Conservation (phyloP, 2,888 invertebrate genomes). For the Neoitamus cyanurus region DNA sequence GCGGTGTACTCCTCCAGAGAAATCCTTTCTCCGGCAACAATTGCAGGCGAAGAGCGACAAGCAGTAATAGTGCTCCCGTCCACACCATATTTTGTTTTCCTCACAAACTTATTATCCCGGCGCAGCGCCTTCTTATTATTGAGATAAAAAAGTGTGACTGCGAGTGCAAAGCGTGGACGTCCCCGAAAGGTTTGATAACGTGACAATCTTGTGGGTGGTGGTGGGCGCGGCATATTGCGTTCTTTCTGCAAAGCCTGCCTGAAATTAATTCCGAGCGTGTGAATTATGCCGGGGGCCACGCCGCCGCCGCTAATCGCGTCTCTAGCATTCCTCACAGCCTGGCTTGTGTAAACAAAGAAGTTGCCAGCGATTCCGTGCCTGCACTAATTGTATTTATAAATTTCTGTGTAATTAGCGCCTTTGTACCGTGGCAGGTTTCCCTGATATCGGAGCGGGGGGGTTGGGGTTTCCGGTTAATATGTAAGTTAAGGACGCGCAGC, state of each 20-base stretch:
- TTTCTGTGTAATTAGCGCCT: background rate
- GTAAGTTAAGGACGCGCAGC: too few relatives aligned
- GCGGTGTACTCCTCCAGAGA: background rate
- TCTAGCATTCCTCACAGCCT: background rate
- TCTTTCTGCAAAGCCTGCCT: background rate
- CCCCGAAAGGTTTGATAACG: background rate
- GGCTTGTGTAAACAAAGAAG: background rate
- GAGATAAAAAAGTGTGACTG: background rate
- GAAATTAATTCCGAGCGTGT: background rate
- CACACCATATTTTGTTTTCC: background rate
- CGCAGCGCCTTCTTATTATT: background rate
- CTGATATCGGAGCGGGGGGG: background rate
- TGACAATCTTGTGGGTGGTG: background rate
- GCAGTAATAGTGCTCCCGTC: background rate
- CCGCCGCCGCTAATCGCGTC: background rate
- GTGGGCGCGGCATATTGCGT: background rate
- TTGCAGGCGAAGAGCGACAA: background rate
- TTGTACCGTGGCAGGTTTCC: background rate
- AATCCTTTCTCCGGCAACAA: background rate
- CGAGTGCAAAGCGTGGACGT: background rate
- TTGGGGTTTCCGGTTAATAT: background rate
- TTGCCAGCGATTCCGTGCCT: background rate
- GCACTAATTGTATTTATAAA: background rate
- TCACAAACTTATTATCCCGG: background rate
- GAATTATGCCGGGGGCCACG: background rate